phyloP scores from a whole-genome alignment of 2,888 invertebrate species.

The Mallateleia sp. region DNA sequence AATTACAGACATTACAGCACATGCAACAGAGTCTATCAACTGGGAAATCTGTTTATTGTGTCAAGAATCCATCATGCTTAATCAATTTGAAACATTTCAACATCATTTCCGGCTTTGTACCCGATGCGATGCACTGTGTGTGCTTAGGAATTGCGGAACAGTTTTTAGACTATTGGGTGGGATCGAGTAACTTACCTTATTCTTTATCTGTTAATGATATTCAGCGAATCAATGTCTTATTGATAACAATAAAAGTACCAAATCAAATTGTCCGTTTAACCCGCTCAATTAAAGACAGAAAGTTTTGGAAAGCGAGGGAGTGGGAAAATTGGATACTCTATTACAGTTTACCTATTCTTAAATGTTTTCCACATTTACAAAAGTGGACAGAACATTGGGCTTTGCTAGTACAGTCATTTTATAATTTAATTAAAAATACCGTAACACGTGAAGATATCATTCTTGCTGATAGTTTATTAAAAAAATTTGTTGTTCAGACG shows the following conservation, averaged over 20 bases:
- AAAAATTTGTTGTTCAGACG: slow-evolving; percentile 44
- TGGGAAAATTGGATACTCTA: slow-evolving; percentile 52
- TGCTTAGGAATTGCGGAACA: slow-evolving; percentile 54
- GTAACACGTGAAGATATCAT: slow-evolving; percentile 61
- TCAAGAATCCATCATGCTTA: slow-evolving; percentile 48
- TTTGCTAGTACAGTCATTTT: slow-evolving; percentile 63
- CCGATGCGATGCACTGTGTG: slow-evolving; percentile 69
- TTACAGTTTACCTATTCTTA: slow-evolving; percentile 49
- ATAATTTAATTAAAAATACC: slow-evolving; percentile 51
- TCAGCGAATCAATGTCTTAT: slow-evolving; percentile 4
- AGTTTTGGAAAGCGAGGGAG: slow-evolving; percentile 59
- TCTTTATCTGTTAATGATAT: slow-evolving; percentile 10
- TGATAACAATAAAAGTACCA: slow-evolving; percentile 35
- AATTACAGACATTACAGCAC: background rate
- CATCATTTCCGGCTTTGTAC: slow-evolving; percentile 59
- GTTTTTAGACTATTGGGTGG: slow-evolving; percentile 63
- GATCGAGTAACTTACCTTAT: slow-evolving; percentile 5
- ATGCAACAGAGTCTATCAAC: slow-evolving; percentile 13
- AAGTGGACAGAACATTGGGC: slow-evolving; percentile 55
- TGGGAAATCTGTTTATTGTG: slow-evolving; percentile 22
- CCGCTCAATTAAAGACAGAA: too few relatives aligned
- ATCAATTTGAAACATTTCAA: slow-evolving; percentile 53
- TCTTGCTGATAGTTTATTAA: slow-evolving; percentile 50
- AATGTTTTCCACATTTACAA: slow-evolving; percentile 6
- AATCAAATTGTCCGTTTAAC: slow-evolving; percentile 51